Percentiles rank a stretch among this genome's conserved stretches.
These are phyloP conservation scores for Phalangium opilio DNA, from an alignment of 2,888 invertebrate genomes.

Conservation along the genomic window DNA sequence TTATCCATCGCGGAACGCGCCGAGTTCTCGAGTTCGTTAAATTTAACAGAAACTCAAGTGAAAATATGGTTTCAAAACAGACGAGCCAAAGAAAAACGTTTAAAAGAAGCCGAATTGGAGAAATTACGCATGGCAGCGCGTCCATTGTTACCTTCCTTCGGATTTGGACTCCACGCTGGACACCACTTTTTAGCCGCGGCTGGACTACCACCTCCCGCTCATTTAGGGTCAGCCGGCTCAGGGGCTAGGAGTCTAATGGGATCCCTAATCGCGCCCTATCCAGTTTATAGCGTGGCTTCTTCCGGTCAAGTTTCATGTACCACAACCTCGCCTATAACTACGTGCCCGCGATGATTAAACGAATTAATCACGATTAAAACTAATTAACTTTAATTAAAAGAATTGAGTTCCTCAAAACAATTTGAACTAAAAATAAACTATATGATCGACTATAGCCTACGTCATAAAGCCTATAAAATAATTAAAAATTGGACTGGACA, in stretches of 20 bases:
- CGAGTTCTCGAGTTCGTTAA: conserved; percentile 77
- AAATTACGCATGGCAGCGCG: conserved; percentile 74
- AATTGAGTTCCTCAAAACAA: too few species aligned
- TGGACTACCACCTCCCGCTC: conserved; percentile 14
- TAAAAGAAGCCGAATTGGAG: conserved; percentile 90
- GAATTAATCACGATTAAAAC: too few species aligned
- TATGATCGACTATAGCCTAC: too few species aligned
- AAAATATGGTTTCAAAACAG: conserved; percentile 37
- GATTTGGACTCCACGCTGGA: conserved; percentile 17
- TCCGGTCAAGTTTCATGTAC: conserved; percentile 10
- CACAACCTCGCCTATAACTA: conserved; percentile 5
- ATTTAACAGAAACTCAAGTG: conserved; percentile 85
- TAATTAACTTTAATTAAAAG: too few species aligned
- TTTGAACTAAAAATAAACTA: too few species aligned
- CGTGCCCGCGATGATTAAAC: conserved; percentile 16
- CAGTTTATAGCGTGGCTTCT: conserved; percentile 11
- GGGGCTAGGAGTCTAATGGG: conserved; percentile 7
- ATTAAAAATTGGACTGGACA: too few species aligned
- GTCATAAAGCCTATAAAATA: too few species aligned
- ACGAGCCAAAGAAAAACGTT: conserved; percentile 83
- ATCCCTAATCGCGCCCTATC: conserved; percentile 11
- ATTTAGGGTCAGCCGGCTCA: conserved; percentile 10
- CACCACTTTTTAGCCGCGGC: conserved; percentile 1
- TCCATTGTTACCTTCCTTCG: conserved; percentile 55
- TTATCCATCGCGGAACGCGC: conserved; percentile 87